Conservation (phyloP, 2,888 invertebrate species). For the Trilocha varians region DNA sequence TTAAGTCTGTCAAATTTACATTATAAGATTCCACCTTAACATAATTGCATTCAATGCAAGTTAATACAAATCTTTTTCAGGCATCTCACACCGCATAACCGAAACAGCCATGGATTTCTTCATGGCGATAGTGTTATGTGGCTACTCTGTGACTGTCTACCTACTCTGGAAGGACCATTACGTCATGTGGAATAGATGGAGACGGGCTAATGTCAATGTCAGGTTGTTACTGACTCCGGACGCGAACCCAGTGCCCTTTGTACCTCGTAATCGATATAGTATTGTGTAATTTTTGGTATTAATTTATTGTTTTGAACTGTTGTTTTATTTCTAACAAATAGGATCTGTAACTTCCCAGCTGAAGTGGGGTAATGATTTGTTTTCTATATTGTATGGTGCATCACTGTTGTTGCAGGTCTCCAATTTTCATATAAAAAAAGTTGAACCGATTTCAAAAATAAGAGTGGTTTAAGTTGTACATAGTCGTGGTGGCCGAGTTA, state of each 20-base stretch:
- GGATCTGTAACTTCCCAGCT: too few relatives aligned
- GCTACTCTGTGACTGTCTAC: constrained; percentile 77
- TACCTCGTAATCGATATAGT: constrained; percentile 53
- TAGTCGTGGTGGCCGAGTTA: too few relatives aligned
- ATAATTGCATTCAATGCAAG: constrained; percentile 1
- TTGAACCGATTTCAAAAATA: too few relatives aligned
- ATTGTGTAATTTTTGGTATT: constrained; percentile 32
- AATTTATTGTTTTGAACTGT: neutral
- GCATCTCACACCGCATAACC: constrained; percentile 73
- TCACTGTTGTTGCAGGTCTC: too few relatives aligned
- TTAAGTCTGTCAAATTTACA: neutral
- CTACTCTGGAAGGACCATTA: constrained; percentile 78
- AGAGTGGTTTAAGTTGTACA: too few relatives aligned
- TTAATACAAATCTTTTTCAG: constrained; percentile 24
- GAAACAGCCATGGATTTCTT: constrained; percentile 75
- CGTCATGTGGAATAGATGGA: constrained; percentile 80
- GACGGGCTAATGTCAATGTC: constrained; percentile 77
- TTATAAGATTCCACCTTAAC: too few relatives aligned
- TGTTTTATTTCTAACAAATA: neutral
- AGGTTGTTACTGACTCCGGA: constrained; percentile 71
- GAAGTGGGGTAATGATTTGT: too few relatives aligned
- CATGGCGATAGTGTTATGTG: constrained; percentile 75
- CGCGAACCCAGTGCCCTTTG: constrained; percentile 56
- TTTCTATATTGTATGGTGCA: too few relatives aligned
- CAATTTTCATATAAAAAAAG: too few relatives aligned